Evolutionary conservation across 2,113 vertebrate species (phyloP).

Genomic region (Megaceryle maxima): DNA sequence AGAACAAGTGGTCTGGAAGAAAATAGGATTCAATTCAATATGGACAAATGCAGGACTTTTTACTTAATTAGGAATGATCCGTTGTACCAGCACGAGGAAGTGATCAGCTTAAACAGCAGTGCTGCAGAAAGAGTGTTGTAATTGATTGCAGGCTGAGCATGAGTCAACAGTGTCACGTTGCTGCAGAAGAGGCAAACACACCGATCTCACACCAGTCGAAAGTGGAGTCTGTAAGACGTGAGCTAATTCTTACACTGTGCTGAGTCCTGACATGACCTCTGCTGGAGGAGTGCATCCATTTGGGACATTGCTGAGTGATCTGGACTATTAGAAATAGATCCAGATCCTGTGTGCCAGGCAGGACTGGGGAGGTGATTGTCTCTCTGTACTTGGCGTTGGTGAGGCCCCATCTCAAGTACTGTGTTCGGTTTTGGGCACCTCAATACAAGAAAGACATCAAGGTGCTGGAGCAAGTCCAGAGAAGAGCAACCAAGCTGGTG

Average conservation of each 20-base stretch:
- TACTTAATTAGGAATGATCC: background rate
- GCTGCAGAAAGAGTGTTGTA: background rate
- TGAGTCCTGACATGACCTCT: background rate
- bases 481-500: no score
- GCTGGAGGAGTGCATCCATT: background rate
- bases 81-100: background rate
- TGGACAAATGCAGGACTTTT: background rate
- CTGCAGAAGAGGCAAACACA: background rate
- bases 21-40: background rate
- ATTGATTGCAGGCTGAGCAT: background rate
- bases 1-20: background rate
- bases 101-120: background rate
- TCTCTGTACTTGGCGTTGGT: no score
- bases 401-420: no score
- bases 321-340: background rate
- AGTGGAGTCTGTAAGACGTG: background rate
- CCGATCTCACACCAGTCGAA: background rate
- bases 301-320: background rate
- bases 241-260: background rate
- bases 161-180: fast-evolving
- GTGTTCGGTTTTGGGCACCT: no score
- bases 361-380: no score
- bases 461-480: no score
- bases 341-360: no score
- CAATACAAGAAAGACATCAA: no score